Percentiles rank a stretch among this genome's conserved stretches.
phyloP scores from a whole-genome alignment of 2,888 invertebrate species.

The Athalia circularis region DNA sequence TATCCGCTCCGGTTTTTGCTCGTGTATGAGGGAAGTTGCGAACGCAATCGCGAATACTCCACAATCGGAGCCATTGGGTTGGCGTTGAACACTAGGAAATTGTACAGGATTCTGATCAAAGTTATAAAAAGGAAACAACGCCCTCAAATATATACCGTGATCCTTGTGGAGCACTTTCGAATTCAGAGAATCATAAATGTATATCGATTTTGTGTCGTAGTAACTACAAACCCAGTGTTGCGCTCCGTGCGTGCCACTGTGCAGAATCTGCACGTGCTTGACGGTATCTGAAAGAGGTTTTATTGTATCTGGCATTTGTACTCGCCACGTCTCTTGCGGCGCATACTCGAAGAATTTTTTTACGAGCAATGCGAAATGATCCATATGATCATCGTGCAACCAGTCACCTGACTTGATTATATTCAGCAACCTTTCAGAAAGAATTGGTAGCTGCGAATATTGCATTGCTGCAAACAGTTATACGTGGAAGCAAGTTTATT shows the following conservation, averaged over 20 bases:
- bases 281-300: constrained; percentile 2
- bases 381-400: no score
- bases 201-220: constrained; percentile 45
- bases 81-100: no score
- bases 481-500: no score
- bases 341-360: no score
- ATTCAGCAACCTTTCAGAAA: no score
- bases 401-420: constrained; percentile 17
- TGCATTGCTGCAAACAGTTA: no score
- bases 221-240: constrained; percentile 10
- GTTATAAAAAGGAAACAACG: constrained; percentile 44
- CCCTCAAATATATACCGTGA: constrained; percentile 42
- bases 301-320: no score
- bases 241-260: not conserved
- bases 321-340: no score
- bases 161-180: constrained; percentile 41
- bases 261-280: constrained; percentile 40
- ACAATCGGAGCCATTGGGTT: no score
- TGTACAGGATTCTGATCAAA: no score
- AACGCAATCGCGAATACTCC: not conserved
- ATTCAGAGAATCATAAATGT: not conserved
- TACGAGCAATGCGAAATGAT: no score
- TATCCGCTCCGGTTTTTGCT: not conserved
- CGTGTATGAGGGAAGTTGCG: not conserved
- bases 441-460: no score